phyloP scores from a whole-genome alignment of 2,797 vertebrate genomes.

The Pygocentrus nattereri region DNA sequence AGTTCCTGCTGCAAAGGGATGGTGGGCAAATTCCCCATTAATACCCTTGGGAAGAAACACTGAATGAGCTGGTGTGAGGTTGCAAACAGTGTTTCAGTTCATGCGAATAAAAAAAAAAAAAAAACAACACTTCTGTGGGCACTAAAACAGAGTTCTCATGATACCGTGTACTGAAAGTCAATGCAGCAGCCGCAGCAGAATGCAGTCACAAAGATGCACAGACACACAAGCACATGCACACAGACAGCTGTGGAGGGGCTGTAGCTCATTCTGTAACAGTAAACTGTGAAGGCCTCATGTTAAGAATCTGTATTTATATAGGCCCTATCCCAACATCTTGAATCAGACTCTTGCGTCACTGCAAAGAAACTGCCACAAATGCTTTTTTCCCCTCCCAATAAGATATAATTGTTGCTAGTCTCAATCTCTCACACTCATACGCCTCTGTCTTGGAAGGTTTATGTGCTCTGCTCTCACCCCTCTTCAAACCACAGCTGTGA shows the following conservation, averaged over 20 bases:
- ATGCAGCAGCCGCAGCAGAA: background rate
- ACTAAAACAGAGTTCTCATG: too few species aligned
- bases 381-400: slow-evolving; percentile 8
- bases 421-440: background rate
- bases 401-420: background rate
- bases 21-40: too few species aligned
- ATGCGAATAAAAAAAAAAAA: background rate
- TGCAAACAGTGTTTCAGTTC: background rate
- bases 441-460: background rate
- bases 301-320: slow-evolving; percentile 7
- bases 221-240: background rate
- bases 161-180: background rate
- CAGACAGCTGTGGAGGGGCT: background rate
- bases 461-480: slow-evolving; percentile 3
- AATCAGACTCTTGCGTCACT: slow-evolving; percentile 18
- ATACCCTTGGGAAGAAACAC: too few species aligned
- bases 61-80: background rate
- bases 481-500: background rate
- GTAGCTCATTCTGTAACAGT: background rate
- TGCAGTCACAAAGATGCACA: background rate
- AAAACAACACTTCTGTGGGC: too few species aligned
- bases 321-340: background rate
- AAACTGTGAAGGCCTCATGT: background rate
- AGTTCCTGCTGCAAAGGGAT: background rate
- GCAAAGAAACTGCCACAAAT: background rate